These are phyloP conservation scores for Xylota sylvarum DNA, from an alignment of 2,888 invertebrate genomes.

Conservation along the genomic window DNA sequence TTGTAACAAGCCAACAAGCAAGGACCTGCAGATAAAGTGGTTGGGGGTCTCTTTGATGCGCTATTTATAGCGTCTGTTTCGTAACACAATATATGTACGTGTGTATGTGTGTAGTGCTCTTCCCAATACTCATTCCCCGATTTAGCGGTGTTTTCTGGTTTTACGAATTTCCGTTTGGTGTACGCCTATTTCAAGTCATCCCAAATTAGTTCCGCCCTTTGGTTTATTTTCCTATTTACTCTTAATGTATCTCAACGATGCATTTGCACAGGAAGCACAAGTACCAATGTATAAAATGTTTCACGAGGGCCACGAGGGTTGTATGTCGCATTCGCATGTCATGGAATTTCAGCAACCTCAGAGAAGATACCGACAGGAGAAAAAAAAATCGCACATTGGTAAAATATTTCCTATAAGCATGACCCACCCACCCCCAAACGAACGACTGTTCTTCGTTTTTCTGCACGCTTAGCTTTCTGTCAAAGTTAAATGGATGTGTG, in stretches of 20 bases:
- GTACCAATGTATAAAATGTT: conserved; percentile 43
- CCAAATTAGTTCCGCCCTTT: conserved; percentile 85
- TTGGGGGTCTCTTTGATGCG: conserved; percentile 53
- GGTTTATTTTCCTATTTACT: conserved; percentile 84
- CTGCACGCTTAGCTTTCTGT: conserved; percentile 76
- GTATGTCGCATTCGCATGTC: conserved; percentile 56
- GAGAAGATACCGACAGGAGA: conserved; percentile 17
- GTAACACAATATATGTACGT: conserved; percentile 3
- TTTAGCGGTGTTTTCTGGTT: conserved; percentile 68
- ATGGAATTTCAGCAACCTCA: conserved; percentile 61
- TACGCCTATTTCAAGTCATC: conserved; percentile 76
- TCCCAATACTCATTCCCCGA: conserved; percentile 37
- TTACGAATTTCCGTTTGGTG: conserved; percentile 68
- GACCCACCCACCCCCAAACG: neutral
- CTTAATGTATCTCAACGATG: conserved; percentile 75
- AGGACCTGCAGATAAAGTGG: conserved; percentile 36
- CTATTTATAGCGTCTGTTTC: conserved; percentile 68
- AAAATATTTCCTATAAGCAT: conserved; percentile 65
- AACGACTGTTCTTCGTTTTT: conserved; percentile 62
- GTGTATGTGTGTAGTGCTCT: conserved; percentile 37
- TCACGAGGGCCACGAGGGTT: conserved; percentile 48
- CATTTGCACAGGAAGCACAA: conserved; percentile 57
- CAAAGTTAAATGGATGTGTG: conserved; percentile 75
- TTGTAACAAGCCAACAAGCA: conserved; percentile 57
- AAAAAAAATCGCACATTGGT: conserved; percentile 54